A percentile compares a stretch with the other conserved stretches of the same genome.
Evolutionary conservation across 2,888 invertebrate species (phyloP).

Genomic region (Zaprionus obscuricornis): DNA sequence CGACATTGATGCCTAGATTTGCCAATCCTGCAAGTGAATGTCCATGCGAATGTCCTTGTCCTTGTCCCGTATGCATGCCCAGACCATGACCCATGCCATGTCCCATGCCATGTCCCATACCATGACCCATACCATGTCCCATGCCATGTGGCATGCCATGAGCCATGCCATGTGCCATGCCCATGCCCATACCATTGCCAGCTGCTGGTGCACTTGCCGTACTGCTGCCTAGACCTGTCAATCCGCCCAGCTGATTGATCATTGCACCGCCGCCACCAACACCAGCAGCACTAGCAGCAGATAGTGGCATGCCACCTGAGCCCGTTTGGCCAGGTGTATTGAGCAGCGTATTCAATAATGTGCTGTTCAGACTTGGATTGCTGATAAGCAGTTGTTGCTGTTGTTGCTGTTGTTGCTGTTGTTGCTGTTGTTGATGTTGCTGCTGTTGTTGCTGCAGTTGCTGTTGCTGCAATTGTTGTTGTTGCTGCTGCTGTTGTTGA

Average conservation of each 20-base stretch:
- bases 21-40: slow-evolving; percentile 76
- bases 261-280: slow-evolving; percentile 33
- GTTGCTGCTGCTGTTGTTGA: slow-evolving; percentile 35
- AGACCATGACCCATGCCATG: slow-evolving; percentile 9
- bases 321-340: slow-evolving; percentile 30
- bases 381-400: slow-evolving; percentile 28
- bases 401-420: slow-evolving; percentile 41
- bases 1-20: slow-evolving; percentile 73
- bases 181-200: not conserved
- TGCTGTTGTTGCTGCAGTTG: slow-evolving; percentile 29
- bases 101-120: not conserved
- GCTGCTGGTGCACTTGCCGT: slow-evolving; percentile 21
- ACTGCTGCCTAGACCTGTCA: slow-evolving; percentile 30
- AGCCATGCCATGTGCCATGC: slow-evolving; percentile 21
- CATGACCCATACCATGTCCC: slow-evolving; percentile 18
- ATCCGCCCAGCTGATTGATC: slow-evolving; percentile 44
- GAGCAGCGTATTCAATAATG: slow-evolving; percentile 66
- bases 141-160: slow-evolving; percentile 20
- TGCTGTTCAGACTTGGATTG: slow-evolving; percentile 59
- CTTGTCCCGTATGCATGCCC: slow-evolving; percentile 17
- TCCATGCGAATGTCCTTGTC: slow-evolving; percentile 61
- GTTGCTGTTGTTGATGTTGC: slow-evolving; percentile 37
- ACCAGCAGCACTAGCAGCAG: slow-evolving; percentile 3
- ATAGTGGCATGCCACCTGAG: slow-evolving; percentile 20
- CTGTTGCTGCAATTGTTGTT: slow-evolving; percentile 25